Evolutionary conservation across 2,888 invertebrate genomes (phyloP).

Genomic region (Chalcis sispes): DNA sequence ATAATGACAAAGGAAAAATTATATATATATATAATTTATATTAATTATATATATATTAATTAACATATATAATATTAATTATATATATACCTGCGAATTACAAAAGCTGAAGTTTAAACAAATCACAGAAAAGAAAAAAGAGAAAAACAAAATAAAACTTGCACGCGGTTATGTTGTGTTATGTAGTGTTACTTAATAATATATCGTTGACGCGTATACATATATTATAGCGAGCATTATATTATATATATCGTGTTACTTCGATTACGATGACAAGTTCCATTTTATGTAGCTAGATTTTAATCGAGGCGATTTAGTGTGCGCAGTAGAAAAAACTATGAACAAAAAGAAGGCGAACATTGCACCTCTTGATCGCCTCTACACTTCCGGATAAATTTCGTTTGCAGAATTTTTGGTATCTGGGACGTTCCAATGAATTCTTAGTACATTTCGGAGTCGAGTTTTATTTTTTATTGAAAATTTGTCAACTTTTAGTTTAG

Average conservation of each 20-base stretch:
- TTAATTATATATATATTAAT: background rate
- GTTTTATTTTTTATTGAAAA: too few relatives aligned
- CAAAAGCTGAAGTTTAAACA: background rate
- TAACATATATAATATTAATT: background rate
- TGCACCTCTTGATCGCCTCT: too few relatives aligned
- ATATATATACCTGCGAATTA: background rate
- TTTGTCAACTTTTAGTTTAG: too few relatives aligned
- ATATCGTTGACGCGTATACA: slow-evolving; percentile 48
- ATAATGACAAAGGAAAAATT: background rate
- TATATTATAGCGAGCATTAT: slow-evolving; percentile 53
- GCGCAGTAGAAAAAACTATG: background rate
- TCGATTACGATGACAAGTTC: slow-evolving; percentile 43
- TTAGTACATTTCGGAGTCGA: too few relatives aligned
- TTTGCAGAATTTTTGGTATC: too few relatives aligned
- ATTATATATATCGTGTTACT: slow-evolving; percentile 50
- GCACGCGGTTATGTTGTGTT: slow-evolving; percentile 49
- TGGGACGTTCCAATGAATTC: too few relatives aligned
- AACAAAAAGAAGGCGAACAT: too few relatives aligned
- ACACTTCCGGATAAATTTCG: too few relatives aligned
- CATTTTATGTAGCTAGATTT: slow-evolving; percentile 35
- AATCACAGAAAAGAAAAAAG: slow-evolving; percentile 3
- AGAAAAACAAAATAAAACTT: slow-evolving; percentile 30
- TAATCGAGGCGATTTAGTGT: background rate
- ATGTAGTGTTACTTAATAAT: slow-evolving; percentile 44
- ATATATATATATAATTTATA: background rate